Percentiles rank a stretch among this genome's conserved stretches.
Evolutionary conservation across 2,888 invertebrate genomes (phyloP).

Genomic region (Mythimna ferrago): DNA sequence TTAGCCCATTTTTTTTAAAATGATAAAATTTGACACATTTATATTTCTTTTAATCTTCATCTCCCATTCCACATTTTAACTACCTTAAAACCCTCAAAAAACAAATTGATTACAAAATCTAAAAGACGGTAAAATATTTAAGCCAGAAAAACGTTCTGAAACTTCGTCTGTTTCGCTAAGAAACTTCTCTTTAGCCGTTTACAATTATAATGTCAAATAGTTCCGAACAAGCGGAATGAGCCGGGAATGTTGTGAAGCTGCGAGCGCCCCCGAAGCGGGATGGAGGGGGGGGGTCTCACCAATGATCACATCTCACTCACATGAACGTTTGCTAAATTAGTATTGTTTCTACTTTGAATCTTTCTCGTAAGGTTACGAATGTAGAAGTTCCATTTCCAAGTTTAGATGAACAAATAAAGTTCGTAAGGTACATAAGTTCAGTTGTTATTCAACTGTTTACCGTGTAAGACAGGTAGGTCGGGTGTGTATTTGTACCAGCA

Average conservation of each 20-base stretch:
- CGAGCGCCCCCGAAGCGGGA: neutral
- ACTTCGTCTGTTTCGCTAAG: constrained; percentile 19
- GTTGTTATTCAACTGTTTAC: neutral
- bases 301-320: constrained; percentile 45
- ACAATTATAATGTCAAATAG: constrained; percentile 64
- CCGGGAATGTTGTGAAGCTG: constrained; percentile 22
- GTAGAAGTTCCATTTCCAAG: constrained; percentile 17
- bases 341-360: constrained; percentile 41
- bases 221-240: constrained; percentile 39
- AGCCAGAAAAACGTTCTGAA: constrained; percentile 15
- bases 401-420: constrained; percentile 37
- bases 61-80: neutral
- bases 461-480: constrained; percentile 5
- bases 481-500: constrained; percentile 8
- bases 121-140: constrained; percentile 28
- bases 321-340: constrained; percentile 37
- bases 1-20: neutral
- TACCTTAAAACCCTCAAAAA: neutral
- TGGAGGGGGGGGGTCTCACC: neutral
- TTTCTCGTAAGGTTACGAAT: constrained; percentile 11
- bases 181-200: constrained; percentile 43
- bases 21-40: constrained; percentile 1
- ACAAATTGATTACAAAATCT: constrained; percentile 22
- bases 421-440: too few species aligned
- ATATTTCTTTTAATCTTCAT: neutral